phyloP scores from a whole-genome alignment of 1,140 invertebrate genomes.

The Halyomorpha halys region DNA sequence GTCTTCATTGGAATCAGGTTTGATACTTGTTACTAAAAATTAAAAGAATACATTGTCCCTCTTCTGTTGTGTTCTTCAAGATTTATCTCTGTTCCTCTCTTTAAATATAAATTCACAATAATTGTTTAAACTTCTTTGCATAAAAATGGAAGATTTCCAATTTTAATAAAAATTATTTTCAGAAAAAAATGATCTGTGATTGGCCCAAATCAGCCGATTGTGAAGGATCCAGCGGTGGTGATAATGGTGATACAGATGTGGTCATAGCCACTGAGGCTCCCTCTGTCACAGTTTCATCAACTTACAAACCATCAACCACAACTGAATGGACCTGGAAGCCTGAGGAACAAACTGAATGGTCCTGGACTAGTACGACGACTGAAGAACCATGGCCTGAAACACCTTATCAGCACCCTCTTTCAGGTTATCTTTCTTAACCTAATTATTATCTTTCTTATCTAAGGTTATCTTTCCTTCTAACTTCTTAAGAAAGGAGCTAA shows the following conservation, averaged over 20 bases:
- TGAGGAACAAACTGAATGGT: slow-evolving; percentile 27
- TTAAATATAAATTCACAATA: neutral
- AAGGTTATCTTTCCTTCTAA: too few relatives aligned
- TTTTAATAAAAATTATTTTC: slow-evolving; percentile 20
- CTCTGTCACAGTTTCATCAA: slow-evolving; percentile 29
- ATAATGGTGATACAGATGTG: slow-evolving; percentile 14
- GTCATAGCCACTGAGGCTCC: neutral
- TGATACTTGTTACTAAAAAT: slow-evolving; percentile 29
- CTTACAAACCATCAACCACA: slow-evolving; percentile 35
- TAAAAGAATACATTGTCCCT: too few relatives aligned
- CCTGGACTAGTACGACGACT: slow-evolving; percentile 33
- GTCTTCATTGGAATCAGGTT: slow-evolving; percentile 66
- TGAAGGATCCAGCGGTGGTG: slow-evolving; percentile 29
- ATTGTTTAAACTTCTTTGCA: neutral
- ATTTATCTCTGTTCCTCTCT: too few relatives aligned
- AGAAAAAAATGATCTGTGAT: slow-evolving; percentile 54
- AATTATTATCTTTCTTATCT: too few relatives aligned
- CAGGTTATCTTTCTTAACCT: slow-evolving; percentile 14
- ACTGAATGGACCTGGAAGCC: slow-evolving; percentile 29
- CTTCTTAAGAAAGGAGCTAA: too few relatives aligned
- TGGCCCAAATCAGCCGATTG: slow-evolving; percentile 67
- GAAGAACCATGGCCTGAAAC: slow-evolving; percentile 30
- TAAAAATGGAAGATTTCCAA: neutral
- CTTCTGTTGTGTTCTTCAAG: too few relatives aligned
- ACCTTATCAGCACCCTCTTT: slow-evolving; percentile 29